These are phyloP conservation scores for Sebastes schlegelii DNA, from an alignment of 2,113 vertebrate genomes.

Conservation along the genomic window DNA sequence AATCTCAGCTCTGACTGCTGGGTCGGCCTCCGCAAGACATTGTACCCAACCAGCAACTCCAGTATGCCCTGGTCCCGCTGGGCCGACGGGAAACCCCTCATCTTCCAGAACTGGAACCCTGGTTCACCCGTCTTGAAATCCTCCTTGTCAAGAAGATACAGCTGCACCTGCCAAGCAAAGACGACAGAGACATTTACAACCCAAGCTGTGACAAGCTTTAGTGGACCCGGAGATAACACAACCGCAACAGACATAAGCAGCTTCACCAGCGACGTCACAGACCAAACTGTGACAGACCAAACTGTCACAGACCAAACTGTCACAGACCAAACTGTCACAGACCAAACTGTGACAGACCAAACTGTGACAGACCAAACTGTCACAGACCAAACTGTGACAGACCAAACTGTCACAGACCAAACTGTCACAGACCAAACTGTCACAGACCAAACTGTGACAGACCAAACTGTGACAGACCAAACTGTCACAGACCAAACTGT, in stretches of 20 bases:
- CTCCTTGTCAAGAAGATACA: neutral
- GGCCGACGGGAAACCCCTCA: slow-evolving; percentile 74
- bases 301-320: neutral
- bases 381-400: neutral
- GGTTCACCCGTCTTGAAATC: slow-evolving; percentile 68
- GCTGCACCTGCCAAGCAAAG: slow-evolving; percentile 38
- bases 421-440: too few relatives aligned
- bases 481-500: neutral
- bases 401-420: neutral
- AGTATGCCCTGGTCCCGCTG: slow-evolving; percentile 72
- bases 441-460: too few relatives aligned
- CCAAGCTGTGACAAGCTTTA: neutral
- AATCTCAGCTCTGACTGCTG: slow-evolving; percentile 60
- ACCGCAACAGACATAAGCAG: too few relatives aligned
- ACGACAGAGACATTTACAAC: neutral
- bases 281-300: too few relatives aligned
- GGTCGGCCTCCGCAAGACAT: slow-evolving; percentile 78
- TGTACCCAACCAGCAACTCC: neutral
- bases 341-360: too few relatives aligned
- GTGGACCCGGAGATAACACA: rapidly evolving
- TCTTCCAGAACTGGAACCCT: slow-evolving; percentile 85
- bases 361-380: too few relatives aligned
- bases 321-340: neutral
- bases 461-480: neutral
- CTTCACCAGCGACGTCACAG: too few relatives aligned